Evolutionary conservation across 2,113 vertebrate genomes (phyloP), one percentile per base, ranked within the genome.

Genomic region (Anguilla rostrata): DNA sequence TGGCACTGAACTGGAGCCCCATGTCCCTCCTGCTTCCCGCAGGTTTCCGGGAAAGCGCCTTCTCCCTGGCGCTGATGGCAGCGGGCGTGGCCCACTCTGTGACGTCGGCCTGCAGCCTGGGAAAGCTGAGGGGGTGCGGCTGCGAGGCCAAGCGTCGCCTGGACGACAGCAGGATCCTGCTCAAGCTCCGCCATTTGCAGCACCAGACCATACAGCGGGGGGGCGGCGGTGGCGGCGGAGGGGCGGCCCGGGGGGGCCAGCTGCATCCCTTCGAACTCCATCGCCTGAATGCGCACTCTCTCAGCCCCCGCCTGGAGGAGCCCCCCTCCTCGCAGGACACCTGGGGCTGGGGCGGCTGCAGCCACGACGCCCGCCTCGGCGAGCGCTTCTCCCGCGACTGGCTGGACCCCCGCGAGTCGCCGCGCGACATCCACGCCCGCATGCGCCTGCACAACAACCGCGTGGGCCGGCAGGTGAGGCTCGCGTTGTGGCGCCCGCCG

Each of bases 301-400:
- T 53, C 12, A 1, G 95, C 88, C 94, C 96, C 0, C 87, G 94
- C 56, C 94, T 95, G 0, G 95, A 96, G 78, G 95, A 95, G 60
- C 80, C 92, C 26, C 95, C 95, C 22, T 92, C 96, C 60, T 12
- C 71, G 85, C 97, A 98, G 92, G 97, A 98, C 90, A 98, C 97
- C 39, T 98, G 97, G 97, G 97, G 98, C 92, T 98, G 97, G 97
- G 96, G 97, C 20, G 97, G 97, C 87, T 98, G 97, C 91, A 97
- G 96, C 87, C 97, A 98, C 6, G 96, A 98, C 85, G 92, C 96
- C 86, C 95, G 95, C 81, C 97, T 97, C 82, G 97, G 97, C 57
- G 96, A 98, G 85, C 97, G 96, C 89, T 97, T 98, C 91, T 97
- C 97, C 91, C 94, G 96, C 46, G 97, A 98, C 88, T 98, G 97